Evolutionary conservation across 2,888 invertebrate genomes (phyloP), one percentile per base, ranked within the genome.

Genomic region (Eurytoma adleriae): DNA sequence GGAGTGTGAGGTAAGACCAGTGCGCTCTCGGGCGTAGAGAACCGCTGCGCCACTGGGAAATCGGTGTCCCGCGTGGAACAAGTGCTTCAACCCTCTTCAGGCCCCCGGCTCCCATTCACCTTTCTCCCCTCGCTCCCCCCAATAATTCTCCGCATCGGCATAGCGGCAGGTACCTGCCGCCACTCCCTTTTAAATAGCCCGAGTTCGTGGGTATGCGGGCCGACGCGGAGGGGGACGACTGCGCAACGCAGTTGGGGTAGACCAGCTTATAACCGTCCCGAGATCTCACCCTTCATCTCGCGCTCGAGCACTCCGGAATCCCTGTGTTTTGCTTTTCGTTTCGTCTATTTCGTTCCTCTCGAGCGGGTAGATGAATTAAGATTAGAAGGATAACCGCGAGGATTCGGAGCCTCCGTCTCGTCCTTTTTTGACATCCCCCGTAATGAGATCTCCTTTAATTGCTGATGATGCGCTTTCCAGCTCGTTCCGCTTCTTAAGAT

Each of bases 31-130:
- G 7, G 7, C 30, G 10, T 40, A 83, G 85, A 85, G 85, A 84
- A 82, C 84, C 85, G 30, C 85, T 84, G 84, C 68, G 73, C 82
- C 69, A 79, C 78, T 83, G 81, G 83, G 76, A 84, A 86, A 85
- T 85, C 73, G 82, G 78, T 83, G 81, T 84, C 79, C 81, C 77
- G 70, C 70, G 72, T 81, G 84, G 84, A 86, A 86, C 86, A 86
- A 86, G 87, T 87, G 86, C 83, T 85, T 84, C 83, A 84, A 84
- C 83, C 85, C 85, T 85, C 85, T 84, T 82, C 83, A 76, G 50
- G 71, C 57, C 54, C 48, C 48, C 18, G 48, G 64, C 64, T 64
- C 69, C 76, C 74, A 71, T 83, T 83, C 57, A 77, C 82, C 71
- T 67, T 18, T 67, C 52, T 48, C 62, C 40, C 52, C 16, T 50